These are phyloP conservation scores for Gadus macrocephalus DNA, from an alignment of 2,113 vertebrate genomes.

Conservation along the genomic window DNA sequence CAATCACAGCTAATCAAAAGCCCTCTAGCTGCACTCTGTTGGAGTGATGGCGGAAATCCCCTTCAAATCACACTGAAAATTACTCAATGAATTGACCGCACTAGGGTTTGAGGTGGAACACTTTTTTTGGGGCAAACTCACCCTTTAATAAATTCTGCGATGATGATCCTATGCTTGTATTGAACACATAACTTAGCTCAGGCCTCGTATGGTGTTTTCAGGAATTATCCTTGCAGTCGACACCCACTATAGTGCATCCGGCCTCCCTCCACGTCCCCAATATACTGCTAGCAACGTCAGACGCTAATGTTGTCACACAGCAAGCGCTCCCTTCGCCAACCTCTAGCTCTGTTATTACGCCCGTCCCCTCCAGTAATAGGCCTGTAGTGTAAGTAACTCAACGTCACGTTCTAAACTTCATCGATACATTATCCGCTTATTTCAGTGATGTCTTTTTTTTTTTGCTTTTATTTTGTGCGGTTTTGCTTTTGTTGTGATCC, in stretches of 20 bases:
- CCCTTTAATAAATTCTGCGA: background rate
- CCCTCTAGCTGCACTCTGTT: too few relatives aligned
- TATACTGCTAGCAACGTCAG: slow-evolving; percentile 94
- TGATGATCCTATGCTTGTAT: slow-evolving; percentile 17
- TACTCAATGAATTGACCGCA: too few relatives aligned
- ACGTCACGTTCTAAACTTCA: slow-evolving; percentile 51
- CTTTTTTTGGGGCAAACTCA: too few relatives aligned
- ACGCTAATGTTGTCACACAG: slow-evolving; percentile 98
- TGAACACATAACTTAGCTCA: slow-evolving; percentile 62
- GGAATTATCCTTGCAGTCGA: slow-evolving; percentile 93
- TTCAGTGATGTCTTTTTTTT: slow-evolving; percentile 32
- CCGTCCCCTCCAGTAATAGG: slow-evolving; percentile 94
- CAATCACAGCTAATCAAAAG: too few relatives aligned
- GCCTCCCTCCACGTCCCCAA: slow-evolving; percentile 97
- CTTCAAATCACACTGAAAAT: too few relatives aligned
- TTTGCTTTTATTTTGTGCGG: slow-evolving; percentile 34
- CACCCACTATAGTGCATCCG: slow-evolving; percentile 95
- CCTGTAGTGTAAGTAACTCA: slow-evolving; percentile 93
- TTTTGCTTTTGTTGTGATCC: slow-evolving; percentile 46
- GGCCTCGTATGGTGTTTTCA: slow-evolving; percentile 78
- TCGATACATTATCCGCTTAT: slow-evolving; percentile 35
- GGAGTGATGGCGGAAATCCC: too few relatives aligned
- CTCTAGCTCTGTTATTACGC: slow-evolving; percentile 98
- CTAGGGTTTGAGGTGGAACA: too few relatives aligned
- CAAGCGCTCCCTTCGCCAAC: slow-evolving; percentile 97